Evolutionary conservation across 2,797 vertebrate species (phyloP).

Genomic region (Chromis chromis): DNA sequence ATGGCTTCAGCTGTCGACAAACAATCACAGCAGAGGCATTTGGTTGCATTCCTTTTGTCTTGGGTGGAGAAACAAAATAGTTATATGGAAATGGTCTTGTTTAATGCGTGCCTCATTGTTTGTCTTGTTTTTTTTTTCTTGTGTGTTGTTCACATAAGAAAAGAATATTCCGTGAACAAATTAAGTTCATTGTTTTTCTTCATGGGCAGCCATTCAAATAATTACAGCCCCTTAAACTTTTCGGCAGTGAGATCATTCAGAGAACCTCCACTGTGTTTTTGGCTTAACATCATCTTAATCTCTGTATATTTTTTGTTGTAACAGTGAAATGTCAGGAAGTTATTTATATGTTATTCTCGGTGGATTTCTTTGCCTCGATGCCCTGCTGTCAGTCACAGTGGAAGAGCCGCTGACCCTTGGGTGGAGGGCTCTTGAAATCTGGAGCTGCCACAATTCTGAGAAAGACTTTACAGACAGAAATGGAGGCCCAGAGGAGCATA

Average conservation of each 20-base stretch:
- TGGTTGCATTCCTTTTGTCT: conserved; percentile 82
- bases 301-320: neutral
- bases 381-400: conserved; percentile 55
- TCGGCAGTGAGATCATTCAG: conserved; percentile 12
- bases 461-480: conserved; percentile 33
- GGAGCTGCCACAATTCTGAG: conserved; percentile 39
- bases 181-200: conserved; percentile 37
- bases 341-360: conserved; percentile 29
- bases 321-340: conserved; percentile 27
- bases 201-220: conserved; percentile 19
- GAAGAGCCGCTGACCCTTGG: conserved; percentile 37
- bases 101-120: conserved; percentile 57
- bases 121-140: conserved; percentile 49
- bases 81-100: conserved; percentile 63
- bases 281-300: too few species aligned
- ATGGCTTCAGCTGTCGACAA: conserved; percentile 84
- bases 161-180: conserved; percentile 55
- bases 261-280: neutral
- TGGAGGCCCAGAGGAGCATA: conserved; percentile 14
- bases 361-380: conserved; percentile 40
- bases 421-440: conserved; percentile 24
- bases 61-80: conserved; percentile 68
- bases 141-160: conserved; percentile 59
- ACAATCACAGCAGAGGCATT: conserved; percentile 81
- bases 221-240: conserved; percentile 8